Conservation (phyloP, 2,113 vertebrate genomes). For the Macroglossus sobrinus region DNA sequence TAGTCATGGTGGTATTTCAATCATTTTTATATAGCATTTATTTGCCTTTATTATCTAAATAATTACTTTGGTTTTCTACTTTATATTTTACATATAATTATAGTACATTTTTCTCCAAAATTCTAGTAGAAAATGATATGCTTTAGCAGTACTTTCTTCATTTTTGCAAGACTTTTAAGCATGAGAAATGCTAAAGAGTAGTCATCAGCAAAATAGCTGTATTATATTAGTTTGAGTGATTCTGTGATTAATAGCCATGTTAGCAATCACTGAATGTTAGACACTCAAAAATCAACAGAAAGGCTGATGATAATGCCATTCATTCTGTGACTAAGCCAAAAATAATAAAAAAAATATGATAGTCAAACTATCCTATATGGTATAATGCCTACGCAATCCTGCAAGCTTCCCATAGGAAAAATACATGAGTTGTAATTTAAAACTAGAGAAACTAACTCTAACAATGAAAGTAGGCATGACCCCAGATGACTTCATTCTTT, state of each 20-base stretch:
- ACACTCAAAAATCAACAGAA: neutral
- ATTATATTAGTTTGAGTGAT: neutral
- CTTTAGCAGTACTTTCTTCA: neutral
- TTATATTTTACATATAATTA: neutral
- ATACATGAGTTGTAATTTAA: neutral
- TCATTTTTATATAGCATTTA: neutral
- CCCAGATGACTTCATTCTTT: neutral
- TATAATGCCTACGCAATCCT: accelerated
- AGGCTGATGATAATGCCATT: neutral
- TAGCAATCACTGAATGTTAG: neutral
- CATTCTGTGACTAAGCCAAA: slow-evolving; percentile 41
- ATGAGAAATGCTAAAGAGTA: neutral
- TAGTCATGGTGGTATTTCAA: neutral
- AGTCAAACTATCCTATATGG: too few relatives aligned
- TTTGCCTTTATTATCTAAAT: neutral
- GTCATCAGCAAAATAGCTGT: neutral
- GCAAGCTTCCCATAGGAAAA: neutral
- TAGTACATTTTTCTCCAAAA: slow-evolving; percentile 4
- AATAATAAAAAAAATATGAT: neutral
- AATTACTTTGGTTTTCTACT: neutral
- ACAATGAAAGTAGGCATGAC: slow-evolving; percentile 17
- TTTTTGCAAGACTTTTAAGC: neutral
- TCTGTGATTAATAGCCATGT: neutral
- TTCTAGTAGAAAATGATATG: neutral
- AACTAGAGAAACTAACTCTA: neutral